phyloP scores from a whole-genome alignment of 2,113 vertebrate genomes.

The Brachionichthys hirsutus region DNA sequence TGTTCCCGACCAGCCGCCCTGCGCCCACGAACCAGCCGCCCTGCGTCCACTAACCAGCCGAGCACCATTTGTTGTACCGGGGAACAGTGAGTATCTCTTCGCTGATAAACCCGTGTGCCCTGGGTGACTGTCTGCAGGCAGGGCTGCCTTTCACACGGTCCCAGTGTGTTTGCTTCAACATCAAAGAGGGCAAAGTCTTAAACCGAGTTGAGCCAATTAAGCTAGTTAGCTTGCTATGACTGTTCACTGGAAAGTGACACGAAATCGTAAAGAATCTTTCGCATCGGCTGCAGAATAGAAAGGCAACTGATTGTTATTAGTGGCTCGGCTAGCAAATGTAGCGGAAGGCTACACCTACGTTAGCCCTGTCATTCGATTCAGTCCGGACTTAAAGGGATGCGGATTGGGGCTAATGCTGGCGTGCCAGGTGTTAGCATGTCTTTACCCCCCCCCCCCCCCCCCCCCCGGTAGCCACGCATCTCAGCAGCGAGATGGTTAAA shows the following conservation, averaged over 20 bases:
- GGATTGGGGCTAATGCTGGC: conserved; percentile 1
- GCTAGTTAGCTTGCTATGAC: conserved; percentile 40
- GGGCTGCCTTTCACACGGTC: conserved; percentile 16
- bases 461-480: too few relatives aligned
- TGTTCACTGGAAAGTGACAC: background rate
- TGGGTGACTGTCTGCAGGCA: background rate
- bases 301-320: conserved; percentile 4
- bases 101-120: background rate
- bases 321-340: conserved; percentile 54
- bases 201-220: conserved; percentile 45
- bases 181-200: conserved; percentile 43
- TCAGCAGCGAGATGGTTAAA: too few relatives aligned
- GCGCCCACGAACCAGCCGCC: too few relatives aligned
- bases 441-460: too few relatives aligned
- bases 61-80: conserved; percentile 23
- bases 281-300: background rate
- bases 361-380: conserved; percentile 52
- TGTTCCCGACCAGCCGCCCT: conserved; percentile 21
- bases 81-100: conserved; percentile 57
- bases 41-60: too few relatives aligned
- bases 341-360: conserved; percentile 36
- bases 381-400: background rate
- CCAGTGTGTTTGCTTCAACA: conserved; percentile 3
- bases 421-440: background rate
- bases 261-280: background rate